These are phyloP conservation scores for Aphrophora alni DNA, from an alignment of 2,888 invertebrate species.

Conservation along the genomic window DNA sequence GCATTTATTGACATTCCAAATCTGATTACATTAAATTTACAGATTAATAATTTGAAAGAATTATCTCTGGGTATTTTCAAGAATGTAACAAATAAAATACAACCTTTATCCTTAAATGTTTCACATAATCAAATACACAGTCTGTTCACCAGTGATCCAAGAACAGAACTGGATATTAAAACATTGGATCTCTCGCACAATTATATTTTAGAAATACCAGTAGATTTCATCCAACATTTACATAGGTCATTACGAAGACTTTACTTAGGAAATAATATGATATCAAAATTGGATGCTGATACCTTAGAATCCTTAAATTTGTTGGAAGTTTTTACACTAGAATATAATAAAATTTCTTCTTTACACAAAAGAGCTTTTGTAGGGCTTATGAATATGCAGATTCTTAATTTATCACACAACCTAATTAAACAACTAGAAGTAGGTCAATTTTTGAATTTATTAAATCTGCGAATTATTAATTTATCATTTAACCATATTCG, in stretches of 20 bases:
- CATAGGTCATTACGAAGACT: not conserved
- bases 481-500: conserved; percentile 74
- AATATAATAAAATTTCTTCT: conserved; percentile 73
- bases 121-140: conserved; percentile 70
- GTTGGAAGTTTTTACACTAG: conserved; percentile 64
- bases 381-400: conserved; percentile 75
- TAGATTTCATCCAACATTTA: not conserved
- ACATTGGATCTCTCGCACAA: conserved; percentile 76
- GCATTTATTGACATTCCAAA: conserved; percentile 79
- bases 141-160: conserved; percentile 58
- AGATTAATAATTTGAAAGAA: conserved; percentile 75
- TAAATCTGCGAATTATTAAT: conserved; percentile 74
- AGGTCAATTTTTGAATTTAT: conserved; percentile 79
- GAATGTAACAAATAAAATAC: conserved; percentile 69
- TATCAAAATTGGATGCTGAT: conserved; percentile 59
- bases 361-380: conserved; percentile 78
- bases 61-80: conserved; percentile 72
- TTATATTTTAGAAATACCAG: conserved; percentile 55
- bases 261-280: not conserved
- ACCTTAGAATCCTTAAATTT: conserved; percentile 73
- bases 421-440: conserved; percentile 75
- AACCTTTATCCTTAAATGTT: conserved; percentile 75
- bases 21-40: conserved; percentile 79
- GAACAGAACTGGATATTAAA: conserved; percentile 65
- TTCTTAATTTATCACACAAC: conserved; percentile 80